Conservation (phyloP, 2,797 vertebrate species). For the Hapalemur alaotrensis region DNA sequence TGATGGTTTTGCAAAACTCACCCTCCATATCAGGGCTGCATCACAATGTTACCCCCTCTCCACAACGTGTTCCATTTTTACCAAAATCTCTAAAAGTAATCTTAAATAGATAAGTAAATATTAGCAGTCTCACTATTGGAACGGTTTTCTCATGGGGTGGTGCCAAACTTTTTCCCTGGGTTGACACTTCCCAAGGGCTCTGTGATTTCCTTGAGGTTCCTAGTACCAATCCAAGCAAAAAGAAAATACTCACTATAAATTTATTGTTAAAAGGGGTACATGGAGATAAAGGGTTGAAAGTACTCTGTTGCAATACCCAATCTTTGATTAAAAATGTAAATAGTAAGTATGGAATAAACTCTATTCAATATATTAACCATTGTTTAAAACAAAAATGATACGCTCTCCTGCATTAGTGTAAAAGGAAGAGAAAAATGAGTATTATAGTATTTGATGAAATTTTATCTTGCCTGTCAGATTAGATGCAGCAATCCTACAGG, state of each 20-base stretch:
- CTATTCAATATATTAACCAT: background rate
- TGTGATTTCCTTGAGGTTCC: background rate
- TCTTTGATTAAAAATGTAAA: background rate
- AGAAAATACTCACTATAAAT: background rate
- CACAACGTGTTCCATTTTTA: background rate
- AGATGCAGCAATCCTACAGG: background rate
- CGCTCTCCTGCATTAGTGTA: background rate
- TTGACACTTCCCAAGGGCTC: background rate
- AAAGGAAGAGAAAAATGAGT: conserved; percentile 5
- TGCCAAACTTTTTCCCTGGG: background rate
- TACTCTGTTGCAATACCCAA: background rate
- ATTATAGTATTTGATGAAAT: conserved; percentile 19
- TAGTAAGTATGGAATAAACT: background rate
- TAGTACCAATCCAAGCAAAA: background rate
- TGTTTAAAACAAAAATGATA: conserved; percentile 4
- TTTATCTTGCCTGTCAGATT: conserved; percentile 8
- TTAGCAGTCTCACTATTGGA: background rate
- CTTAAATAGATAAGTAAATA: background rate
- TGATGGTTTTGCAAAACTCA: background rate
- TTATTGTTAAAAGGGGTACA: background rate
- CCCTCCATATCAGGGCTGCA: background rate
- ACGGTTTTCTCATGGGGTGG: background rate
- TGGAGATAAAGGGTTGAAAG: background rate
- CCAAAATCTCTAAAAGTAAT: background rate
- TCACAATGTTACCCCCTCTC: background rate